These are phyloP conservation scores for Himalopsyche japonica DNA, from an alignment of 2,888 invertebrate genomes.

Conservation along the genomic window DNA sequence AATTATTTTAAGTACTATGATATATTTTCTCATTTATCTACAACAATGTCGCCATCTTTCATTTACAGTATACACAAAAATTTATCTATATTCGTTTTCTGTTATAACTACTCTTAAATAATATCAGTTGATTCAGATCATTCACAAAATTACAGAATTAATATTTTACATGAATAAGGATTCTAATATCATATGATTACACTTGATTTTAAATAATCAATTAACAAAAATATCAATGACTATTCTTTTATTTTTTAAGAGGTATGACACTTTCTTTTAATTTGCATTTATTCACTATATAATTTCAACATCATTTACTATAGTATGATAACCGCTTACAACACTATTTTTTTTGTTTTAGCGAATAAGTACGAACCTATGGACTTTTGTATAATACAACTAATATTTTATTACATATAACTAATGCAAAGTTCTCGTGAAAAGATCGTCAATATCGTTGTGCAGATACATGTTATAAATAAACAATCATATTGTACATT, in stretches of 20 bases:
- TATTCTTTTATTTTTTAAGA: not conserved
- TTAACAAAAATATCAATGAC: not conserved
- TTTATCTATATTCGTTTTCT: not conserved
- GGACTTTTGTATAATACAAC: not conserved
- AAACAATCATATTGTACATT: not conserved
- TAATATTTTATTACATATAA: not conserved
- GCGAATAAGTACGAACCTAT: not conserved
- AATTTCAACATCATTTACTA: not conserved
- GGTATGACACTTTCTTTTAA: not conserved
- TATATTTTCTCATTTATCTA: constrained; percentile 11
- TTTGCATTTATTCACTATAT: not conserved
- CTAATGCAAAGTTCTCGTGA: not conserved
- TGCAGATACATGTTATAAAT: not conserved
- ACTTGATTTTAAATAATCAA: not conserved
- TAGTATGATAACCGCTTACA: not conserved
- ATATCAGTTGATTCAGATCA: not conserved
- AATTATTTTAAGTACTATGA: not conserved
- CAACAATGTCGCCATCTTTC: not conserved
- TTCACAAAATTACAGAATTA: not conserved
- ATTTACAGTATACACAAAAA: constrained; percentile 20
- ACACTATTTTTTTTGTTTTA: not conserved
- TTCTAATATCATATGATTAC: too few species aligned
- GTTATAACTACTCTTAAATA: not conserved
- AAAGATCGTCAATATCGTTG: not conserved
- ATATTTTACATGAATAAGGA: not conserved